These are phyloP conservation scores for Callionymus lyra DNA, from an alignment of 2,113 vertebrate genomes.

Conservation along the genomic window DNA sequence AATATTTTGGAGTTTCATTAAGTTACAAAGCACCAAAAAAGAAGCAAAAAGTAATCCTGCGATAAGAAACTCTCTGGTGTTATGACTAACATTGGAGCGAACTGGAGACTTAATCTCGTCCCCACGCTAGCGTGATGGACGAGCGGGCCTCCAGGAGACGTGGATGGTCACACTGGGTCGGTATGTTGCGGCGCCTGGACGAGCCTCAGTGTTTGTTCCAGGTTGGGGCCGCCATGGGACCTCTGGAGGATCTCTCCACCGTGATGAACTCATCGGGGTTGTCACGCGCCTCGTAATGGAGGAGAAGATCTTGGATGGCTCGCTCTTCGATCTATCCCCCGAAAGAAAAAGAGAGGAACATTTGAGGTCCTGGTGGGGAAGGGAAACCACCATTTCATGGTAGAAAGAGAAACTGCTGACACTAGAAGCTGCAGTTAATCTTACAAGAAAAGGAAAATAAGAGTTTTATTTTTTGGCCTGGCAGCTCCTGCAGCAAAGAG, in stretches of 20 bases:
- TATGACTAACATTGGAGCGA: no score
- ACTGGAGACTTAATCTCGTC: no score
- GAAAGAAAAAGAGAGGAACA: slow-evolving; percentile 2
- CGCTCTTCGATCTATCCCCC: slow-evolving; percentile 87
- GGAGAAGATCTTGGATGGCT: slow-evolving; percentile 87
- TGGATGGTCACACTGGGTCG: slow-evolving; percentile 15
- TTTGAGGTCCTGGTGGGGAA: background rate
- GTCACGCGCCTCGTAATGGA: slow-evolving; percentile 79
- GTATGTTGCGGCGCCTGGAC: slow-evolving; percentile 8
- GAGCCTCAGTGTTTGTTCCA: slow-evolving; percentile 86
- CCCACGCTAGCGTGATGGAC: no score
- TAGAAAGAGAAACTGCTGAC: slow-evolving; percentile 27
- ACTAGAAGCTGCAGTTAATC: slow-evolving; percentile 12
- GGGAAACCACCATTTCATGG: slow-evolving; percentile 10
- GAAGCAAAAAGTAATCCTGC: background rate
- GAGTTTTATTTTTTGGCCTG: slow-evolving; percentile 18
- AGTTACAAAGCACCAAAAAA: slow-evolving; percentile 6
- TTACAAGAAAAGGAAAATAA: slow-evolving; percentile 30
- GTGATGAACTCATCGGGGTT: slow-evolving; percentile 91
- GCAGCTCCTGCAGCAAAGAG: slow-evolving; percentile 4
- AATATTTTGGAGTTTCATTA: slow-evolving; percentile 10
- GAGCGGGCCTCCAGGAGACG: no score
- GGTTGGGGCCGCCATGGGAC: slow-evolving; percentile 81
- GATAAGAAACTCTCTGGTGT: slow-evolving; percentile 3
- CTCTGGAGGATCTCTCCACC: slow-evolving; percentile 82